Base-by-base conservation (phyloP, 2,113 vertebrate genomes). In the Indri indri region DNA sequence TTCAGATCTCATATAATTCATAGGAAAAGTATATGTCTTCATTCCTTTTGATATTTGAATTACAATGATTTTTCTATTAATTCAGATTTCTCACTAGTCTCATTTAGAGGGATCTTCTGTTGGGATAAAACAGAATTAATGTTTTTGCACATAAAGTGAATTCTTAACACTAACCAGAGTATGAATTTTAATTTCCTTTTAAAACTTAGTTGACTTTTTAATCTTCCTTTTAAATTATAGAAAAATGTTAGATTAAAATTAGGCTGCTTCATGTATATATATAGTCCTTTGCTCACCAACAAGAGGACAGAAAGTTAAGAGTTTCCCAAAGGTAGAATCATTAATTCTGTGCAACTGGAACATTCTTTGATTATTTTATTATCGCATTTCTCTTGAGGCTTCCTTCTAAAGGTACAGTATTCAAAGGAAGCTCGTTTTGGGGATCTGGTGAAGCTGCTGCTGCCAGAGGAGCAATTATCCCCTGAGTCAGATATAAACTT, bases 41-140 rank as follows among this genome's bases (percentile, higher is more conserved):
- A 66, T 7, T 74, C 52, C 32, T 63, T 66, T 74, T 61, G 22
- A 54, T 84, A 70, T 92, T 59, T 74, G 54, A 91, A 93, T 91
- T 71, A 70, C 5, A 90, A 50, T 84, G 22, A 50, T 50, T 96
- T 90, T 87, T 65, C 66, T 86, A 57, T 68, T 61, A 80, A n/a
- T 45, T 80, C n/a, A 96, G 3, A 65, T 79, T 65, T 90, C 8
- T 92, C 8, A 68, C 17, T 45, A 92, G 5, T 66, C 37, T 77
- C 84, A 1, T 85, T 90, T 71, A 22, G 25, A 96, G 68, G 93
- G 2, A 27, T n/a, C 85, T 65, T 40, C 5, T 42, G 1, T 88
- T 97, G 63, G 22, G n/a, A 59, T 95, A 83, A 95, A 97, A n/a
- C n/a, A 47, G 17, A 85, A 90, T 66, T 89, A 59, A 80, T 40